A percentile compares a stretch with the other conserved stretches of the same genome.
Conservation (phyloP, 35 echinoderm and acorn worm species). For the Apostichopus californicus region DNA sequence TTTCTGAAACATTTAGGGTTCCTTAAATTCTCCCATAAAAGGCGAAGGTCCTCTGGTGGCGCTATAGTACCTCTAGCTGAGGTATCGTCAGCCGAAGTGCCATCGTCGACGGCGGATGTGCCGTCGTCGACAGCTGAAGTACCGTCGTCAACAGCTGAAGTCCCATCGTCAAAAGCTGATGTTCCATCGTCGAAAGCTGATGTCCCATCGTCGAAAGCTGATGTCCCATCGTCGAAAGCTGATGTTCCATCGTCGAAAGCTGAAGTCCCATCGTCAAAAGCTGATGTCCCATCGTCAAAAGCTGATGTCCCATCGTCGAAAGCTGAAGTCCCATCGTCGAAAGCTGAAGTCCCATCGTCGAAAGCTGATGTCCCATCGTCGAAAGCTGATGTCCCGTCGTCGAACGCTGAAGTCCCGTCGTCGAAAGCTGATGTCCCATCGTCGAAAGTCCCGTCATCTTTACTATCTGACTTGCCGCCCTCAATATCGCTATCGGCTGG, state of each 20-base stretch:
- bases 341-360: neutral
- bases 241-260: constrained; percentile 15
- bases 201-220: neutral
- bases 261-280: neutral
- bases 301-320: neutral
- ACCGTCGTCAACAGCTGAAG: constrained; percentile 3
- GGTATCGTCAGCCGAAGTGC: constrained; percentile 3
- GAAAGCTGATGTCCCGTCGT: neutral
- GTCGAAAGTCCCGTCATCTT: neutral
- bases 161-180: neutral
- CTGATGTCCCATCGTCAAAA: neutral
- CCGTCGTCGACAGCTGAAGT: neutral
- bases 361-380: neutral
- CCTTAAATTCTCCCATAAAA: neutral
- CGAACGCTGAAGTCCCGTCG: neutral
- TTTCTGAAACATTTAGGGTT: neutral
- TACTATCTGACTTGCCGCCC: no score
- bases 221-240: neutral
- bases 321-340: neutral
- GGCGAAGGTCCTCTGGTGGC: neutral
- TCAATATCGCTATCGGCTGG: no score
- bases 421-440: neutral
- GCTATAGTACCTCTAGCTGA: neutral
- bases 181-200: neutral
- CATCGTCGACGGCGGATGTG: neutral